These are phyloP conservation scores for Lithophane socia DNA, from an alignment of 2,888 invertebrate species.

Conservation along the genomic window DNA sequence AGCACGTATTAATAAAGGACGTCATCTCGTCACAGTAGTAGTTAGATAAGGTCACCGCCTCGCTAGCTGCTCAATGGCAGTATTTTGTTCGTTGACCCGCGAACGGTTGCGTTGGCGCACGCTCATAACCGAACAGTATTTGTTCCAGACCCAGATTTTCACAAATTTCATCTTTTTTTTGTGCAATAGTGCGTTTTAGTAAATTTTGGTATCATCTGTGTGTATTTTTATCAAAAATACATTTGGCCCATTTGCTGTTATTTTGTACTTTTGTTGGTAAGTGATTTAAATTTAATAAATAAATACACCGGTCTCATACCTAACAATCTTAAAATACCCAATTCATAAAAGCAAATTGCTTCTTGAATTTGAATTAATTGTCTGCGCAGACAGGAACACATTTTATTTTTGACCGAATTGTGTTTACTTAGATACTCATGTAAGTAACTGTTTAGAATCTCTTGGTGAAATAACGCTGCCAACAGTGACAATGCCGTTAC, in stretches of 20 bases:
- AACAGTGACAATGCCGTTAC: conserved; percentile 43
- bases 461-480: conserved; percentile 36
- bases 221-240: conserved; percentile 12
- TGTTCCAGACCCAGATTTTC: conserved; percentile 46
- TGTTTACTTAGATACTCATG: conserved; percentile 21
- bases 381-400: neutral
- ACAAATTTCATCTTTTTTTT: conserved; percentile 32
- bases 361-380: neutral
- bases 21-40: conserved; percentile 68
- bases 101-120: conserved; percentile 74
- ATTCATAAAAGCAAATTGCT: conserved; percentile 1
- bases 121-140: conserved; percentile 54
- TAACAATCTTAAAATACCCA: neutral
- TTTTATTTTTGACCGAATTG: conserved; percentile 5
- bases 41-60: conserved; percentile 83
- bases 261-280: conserved; percentile 35
- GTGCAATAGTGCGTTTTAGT: conserved; percentile 37
- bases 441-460: conserved; percentile 15
- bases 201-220: conserved; percentile 4
- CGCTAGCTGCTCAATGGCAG: conserved; percentile 78
- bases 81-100: conserved; percentile 87
- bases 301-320: neutral
- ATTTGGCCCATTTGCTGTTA: conserved; percentile 2
- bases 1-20: conserved; percentile 65
- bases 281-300: conserved; percentile 20